These are phyloP conservation scores for Crypturellus undulatus DNA, from an alignment of 2,113 vertebrate genomes.

Conservation along the genomic window DNA sequence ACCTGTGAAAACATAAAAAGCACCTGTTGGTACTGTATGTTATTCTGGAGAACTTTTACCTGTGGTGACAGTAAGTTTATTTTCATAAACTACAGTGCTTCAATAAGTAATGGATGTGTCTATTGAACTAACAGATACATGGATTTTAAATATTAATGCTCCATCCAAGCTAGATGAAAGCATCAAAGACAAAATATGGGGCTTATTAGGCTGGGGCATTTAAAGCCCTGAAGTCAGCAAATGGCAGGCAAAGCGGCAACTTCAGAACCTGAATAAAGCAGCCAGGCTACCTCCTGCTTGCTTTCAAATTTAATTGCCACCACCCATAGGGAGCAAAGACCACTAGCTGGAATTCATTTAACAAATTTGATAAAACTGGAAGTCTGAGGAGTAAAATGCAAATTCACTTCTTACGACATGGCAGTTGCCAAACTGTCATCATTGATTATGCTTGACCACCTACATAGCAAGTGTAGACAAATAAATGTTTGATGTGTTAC, in stretches of 20 bases:
- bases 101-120: not conserved
- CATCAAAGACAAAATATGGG: not conserved
- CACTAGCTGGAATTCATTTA: not conserved
- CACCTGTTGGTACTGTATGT: not conserved
- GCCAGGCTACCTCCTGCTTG: not conserved
- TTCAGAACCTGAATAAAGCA: not conserved
- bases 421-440: constrained; percentile 2
- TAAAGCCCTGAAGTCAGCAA: not conserved
- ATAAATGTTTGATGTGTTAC: not conserved
- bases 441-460: not conserved
- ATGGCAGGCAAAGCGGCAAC: not conserved
- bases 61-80: not conserved
- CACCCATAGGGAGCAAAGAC: not conserved
- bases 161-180: constrained; percentile 11
- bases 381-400: constrained; percentile 17
- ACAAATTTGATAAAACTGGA: not conserved
- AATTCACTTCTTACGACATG: constrained; percentile 24
- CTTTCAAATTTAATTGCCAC: not conserved
- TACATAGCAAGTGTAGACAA: not conserved
- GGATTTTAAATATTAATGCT: constrained; percentile 40
- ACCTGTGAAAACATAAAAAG: not conserved
- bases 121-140: not conserved
- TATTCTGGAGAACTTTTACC: not conserved
- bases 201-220: not conserved
- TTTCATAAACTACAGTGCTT: not conserved